phyloP scores from a whole-genome alignment of 1,140 invertebrate species.

The Coelopa frigida region DNA sequence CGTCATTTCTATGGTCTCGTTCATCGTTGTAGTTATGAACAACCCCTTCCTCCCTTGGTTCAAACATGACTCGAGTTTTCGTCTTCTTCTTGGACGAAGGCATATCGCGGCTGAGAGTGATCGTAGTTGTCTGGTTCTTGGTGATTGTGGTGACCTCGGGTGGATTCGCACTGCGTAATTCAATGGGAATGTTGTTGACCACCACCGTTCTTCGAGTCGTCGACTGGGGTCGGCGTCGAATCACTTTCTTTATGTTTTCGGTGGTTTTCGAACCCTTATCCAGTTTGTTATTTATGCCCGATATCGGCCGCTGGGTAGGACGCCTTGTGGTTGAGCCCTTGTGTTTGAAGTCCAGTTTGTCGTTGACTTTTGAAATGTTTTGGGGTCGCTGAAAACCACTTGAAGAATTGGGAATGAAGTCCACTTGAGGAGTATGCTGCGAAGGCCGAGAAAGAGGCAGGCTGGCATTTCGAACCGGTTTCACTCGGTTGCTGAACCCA shows the following conservation, averaged over 20 bases:
- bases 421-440: not conserved
- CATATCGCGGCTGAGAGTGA: too few species aligned
- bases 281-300: conserved; percentile 32
- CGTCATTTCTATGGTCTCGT: too few species aligned
- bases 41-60: not conserved
- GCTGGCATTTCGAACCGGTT: conserved; percentile 9
- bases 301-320: conserved; percentile 15
- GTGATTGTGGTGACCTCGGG: not conserved
- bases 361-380: conserved; percentile 25
- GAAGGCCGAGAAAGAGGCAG: not conserved
- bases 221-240: conserved; percentile 13
- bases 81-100: too few species aligned
- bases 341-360: conserved; percentile 35
- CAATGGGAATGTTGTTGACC: conserved; percentile 38
- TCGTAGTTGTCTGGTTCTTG: too few species aligned
- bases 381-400: conserved; percentile 24
- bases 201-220: conserved; percentile 24
- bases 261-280: conserved; percentile 29
- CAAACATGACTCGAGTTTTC: conserved; percentile 5
- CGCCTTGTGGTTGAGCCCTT: conserved; percentile 9
- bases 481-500: conserved; percentile 28
- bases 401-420: too few species aligned
- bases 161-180: conserved; percentile 20
- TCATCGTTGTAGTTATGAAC: too few species aligned
- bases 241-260: conserved; percentile 24